Evolutionary conservation across 2,888 invertebrate species (phyloP).

Genomic region (Caenorhabditis sp.): DNA sequence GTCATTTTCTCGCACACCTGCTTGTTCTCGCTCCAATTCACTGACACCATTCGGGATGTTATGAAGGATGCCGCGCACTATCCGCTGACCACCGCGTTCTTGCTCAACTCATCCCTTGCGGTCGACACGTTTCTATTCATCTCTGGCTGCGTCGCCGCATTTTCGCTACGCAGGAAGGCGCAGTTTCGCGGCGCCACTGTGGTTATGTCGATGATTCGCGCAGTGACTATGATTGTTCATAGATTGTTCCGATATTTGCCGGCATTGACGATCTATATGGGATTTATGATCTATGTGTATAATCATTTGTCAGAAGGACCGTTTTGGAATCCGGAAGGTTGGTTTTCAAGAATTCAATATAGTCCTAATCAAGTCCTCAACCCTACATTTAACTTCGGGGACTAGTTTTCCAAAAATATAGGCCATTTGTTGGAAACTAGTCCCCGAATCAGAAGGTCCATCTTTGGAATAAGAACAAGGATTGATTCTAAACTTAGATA

Average conservation of each 20-base stretch:
- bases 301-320: conserved; percentile 47
- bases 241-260: conserved; percentile 39
- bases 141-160: conserved; percentile 49
- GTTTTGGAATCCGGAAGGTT: conserved; percentile 40
- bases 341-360: too few relatives aligned
- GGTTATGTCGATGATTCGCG: conserved; percentile 1
- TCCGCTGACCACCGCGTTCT: conserved; percentile 16
- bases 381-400: too few relatives aligned
- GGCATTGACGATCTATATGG: conserved; percentile 27
- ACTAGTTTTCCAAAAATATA: too few relatives aligned
- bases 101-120: conserved; percentile 56
- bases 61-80: not conserved
- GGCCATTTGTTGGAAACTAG: too few relatives aligned
- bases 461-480: too few relatives aligned
- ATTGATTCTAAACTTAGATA: too few relatives aligned
- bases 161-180: conserved; percentile 38
- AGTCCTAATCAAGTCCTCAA: too few relatives aligned
- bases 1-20: conserved; percentile 52
- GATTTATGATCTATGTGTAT: conserved; percentile 40
- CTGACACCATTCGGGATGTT: conserved; percentile 36
- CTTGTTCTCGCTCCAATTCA: conserved; percentile 48
- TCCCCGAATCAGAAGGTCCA: too few relatives aligned
- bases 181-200: conserved; percentile 13
- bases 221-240: conserved; percentile 16
- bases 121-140: conserved; percentile 63